Conservation (phyloP, 1,140 invertebrate genomes). For the Pseudobourletiella spinata region DNA sequence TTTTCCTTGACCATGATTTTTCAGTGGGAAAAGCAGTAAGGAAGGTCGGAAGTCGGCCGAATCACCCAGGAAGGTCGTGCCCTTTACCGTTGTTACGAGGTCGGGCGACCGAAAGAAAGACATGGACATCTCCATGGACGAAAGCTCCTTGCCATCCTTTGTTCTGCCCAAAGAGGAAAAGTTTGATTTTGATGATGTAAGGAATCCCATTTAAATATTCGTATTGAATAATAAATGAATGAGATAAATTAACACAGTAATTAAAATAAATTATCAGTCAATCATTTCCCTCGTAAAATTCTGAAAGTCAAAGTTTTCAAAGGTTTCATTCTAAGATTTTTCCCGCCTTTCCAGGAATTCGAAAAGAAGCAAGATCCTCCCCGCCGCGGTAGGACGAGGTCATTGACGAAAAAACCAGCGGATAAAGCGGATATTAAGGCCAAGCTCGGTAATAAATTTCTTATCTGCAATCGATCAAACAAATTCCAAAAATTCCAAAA, state of each 20-base stretch:
- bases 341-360: constrained; percentile 50
- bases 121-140: constrained; percentile 19
- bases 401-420: constrained; percentile 61
- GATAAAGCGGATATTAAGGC: constrained; percentile 90
- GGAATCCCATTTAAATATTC: too few species aligned
- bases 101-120: not conserved
- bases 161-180: constrained; percentile 23
- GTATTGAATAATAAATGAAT: too few species aligned
- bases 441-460: constrained; percentile 68
- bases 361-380: constrained; percentile 61
- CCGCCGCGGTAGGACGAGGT: constrained; percentile 71
- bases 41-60: not conserved
- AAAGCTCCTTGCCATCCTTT: not conserved
- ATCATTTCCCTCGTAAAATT: too few species aligned
- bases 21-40: not conserved
- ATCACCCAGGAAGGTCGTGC: not conserved
- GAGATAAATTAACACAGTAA: too few species aligned
- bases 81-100: not conserved
- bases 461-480: too few species aligned
- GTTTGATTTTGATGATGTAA: constrained; percentile 28
- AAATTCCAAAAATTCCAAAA: too few species aligned
- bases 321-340: too few species aligned
- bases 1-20: too few species aligned
- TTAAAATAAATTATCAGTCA: too few species aligned
- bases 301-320: too few species aligned